Percentiles rank a stretch among this genome's conserved stretches.
Evolutionary conservation across 2,797 vertebrate genomes (phyloP).

Genomic region (Spatula versicolor): DNA sequence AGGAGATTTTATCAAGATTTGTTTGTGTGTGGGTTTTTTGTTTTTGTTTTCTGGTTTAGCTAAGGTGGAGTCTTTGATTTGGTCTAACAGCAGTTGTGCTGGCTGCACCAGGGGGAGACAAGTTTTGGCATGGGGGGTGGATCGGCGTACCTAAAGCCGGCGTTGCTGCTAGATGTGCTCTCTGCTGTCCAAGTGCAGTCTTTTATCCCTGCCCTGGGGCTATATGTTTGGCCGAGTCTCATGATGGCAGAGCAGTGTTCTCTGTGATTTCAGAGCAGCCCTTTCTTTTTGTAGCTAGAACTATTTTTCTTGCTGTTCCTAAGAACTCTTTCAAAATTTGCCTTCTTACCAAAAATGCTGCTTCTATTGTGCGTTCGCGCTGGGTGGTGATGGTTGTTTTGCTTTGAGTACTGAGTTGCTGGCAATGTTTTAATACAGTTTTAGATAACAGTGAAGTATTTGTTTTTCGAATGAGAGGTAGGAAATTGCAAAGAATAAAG

Average conservation of each 20-base stretch:
- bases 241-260: not conserved
- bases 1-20: not conserved
- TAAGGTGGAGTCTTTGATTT: not conserved
- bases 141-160: not conserved
- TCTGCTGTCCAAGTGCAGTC: not conserved
- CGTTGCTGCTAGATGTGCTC: not conserved
- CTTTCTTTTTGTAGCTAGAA: slow-evolving; percentile 2
- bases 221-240: not conserved
- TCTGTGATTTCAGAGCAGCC: not conserved
- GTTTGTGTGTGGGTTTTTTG: not conserved
- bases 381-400: slow-evolving; percentile 69
- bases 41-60: not conserved
- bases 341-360: not conserved
- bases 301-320: slow-evolving; percentile 37
- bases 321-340: slow-evolving; percentile 30
- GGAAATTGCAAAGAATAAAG: slow-evolving; percentile 70
- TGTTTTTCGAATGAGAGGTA: slow-evolving; percentile 68
- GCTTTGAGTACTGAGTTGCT: slow-evolving; percentile 49
- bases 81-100: not conserved
- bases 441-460: slow-evolving; percentile 69
- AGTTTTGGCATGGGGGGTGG: not conserved
- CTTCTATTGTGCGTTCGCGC: slow-evolving; percentile 55
- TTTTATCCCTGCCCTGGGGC: not conserved
- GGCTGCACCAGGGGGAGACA: not conserved
- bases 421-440: slow-evolving; percentile 65